phyloP scores from a whole-genome alignment of 2,113 vertebrate species.

The Psittacula cyanocephala region DNA sequence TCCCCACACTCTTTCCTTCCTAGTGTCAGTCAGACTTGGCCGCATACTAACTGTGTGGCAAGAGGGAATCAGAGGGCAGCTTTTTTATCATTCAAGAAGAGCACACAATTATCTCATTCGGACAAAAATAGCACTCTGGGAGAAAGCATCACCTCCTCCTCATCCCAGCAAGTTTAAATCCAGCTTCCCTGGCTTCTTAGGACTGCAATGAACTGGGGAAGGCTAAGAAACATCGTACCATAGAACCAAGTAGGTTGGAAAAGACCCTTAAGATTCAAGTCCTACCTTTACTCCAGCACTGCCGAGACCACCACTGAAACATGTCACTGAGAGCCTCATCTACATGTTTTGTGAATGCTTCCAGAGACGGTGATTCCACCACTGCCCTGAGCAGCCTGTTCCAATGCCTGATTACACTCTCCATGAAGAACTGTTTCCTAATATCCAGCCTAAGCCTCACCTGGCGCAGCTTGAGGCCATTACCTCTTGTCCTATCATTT shows the following conservation, averaged over 20 bases:
- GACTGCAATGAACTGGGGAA: not conserved
- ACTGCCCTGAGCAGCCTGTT: not conserved
- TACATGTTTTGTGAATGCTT: not conserved
- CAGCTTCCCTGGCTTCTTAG: not conserved
- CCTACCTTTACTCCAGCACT: not conserved
- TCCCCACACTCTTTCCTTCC: not conserved
- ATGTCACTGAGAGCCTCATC: not conserved
- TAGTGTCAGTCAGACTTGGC: not conserved
- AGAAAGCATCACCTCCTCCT: not conserved
- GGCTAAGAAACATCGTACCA: not conserved
- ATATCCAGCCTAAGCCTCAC: not conserved
- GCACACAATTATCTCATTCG: not conserved
- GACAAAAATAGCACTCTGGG: not conserved
- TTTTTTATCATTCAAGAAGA: not conserved
- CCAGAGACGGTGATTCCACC: not conserved
- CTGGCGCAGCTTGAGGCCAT: not conserved
- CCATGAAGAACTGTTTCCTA: not conserved
- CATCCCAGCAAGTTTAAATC: not conserved
- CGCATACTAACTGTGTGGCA: rapidly evolving
- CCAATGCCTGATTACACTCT: not conserved
- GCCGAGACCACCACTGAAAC: not conserved
- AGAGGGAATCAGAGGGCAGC: not conserved
- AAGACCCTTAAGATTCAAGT: not conserved
- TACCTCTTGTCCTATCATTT: not conserved
- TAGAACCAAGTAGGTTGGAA: not conserved